A percentile compares a stretch with the other conserved stretches of the same genome.
These are phyloP conservation scores for Cettia cetti DNA, from an alignment of 2,113 vertebrate species.

Conservation along the genomic window DNA sequence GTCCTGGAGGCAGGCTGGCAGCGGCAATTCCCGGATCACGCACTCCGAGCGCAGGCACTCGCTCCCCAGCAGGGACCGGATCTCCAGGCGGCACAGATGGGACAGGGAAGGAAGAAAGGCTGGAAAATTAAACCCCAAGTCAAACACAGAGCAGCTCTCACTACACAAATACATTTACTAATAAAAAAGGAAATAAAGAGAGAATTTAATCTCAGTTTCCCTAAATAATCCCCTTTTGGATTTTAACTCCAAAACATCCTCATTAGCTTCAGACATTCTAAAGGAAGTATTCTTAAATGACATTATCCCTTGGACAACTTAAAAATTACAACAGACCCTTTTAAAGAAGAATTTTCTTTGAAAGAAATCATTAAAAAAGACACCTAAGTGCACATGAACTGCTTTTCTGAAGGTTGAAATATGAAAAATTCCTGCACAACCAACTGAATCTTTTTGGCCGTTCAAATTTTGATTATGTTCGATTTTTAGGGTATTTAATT, in stretches of 20 bases:
- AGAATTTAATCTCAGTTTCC: neutral
- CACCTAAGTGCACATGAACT: rapidly evolving
- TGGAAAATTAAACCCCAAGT: constrained; percentile 12
- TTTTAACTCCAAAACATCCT: neutral
- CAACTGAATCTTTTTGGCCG: neutral
- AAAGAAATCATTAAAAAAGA: neutral
- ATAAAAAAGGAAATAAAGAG: neutral
- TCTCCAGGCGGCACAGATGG: constrained; percentile 78
- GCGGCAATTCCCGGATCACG: constrained; percentile 58
- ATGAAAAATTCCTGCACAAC: neutral
- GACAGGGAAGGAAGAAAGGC: constrained; percentile 68
- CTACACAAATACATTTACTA: neutral
- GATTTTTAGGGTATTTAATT: neutral
- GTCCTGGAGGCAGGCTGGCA: constrained; percentile 74
- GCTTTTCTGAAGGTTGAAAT: neutral
- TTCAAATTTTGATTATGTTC: neutral
- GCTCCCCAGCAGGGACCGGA: constrained; percentile 65
- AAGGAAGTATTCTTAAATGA: neutral
- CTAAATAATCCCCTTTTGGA: neutral
- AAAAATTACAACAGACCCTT: neutral
- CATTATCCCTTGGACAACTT: neutral
- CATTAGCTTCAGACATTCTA: neutral
- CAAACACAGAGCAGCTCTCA: neutral
- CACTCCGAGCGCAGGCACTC: constrained; percentile 46
- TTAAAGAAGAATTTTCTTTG: neutral